phyloP scores from a whole-genome alignment of 64 coral and sea anemone species.

The Dendrophyllia cribrosa region DNA sequence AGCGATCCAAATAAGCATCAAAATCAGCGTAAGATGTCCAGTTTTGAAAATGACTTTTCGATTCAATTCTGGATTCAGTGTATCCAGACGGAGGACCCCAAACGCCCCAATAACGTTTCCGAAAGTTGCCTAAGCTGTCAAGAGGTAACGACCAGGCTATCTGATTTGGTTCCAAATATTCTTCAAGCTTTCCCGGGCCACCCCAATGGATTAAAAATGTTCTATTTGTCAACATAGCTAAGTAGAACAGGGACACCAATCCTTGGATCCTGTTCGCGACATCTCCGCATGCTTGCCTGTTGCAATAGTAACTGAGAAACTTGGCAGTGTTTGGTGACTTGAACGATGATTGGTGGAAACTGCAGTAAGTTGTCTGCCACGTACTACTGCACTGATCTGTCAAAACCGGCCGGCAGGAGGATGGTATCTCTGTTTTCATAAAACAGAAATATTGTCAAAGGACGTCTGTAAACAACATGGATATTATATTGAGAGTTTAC shows the following conservation, averaged over 20 bases:
- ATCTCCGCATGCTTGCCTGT: background rate
- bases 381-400: background rate
- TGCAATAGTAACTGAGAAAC: background rate
- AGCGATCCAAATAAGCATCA: background rate
- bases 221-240: constrained; percentile 36
- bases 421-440: background rate
- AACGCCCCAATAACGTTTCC: background rate
- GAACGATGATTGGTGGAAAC: background rate
- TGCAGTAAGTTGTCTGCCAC: background rate
- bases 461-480: no score
- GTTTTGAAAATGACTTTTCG: background rate
- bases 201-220: constrained; percentile 41
- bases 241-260: constrained; percentile 31
- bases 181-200: background rate
- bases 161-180: constrained; percentile 6
- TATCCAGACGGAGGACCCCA: background rate
- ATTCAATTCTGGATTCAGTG: background rate
- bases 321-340: background rate
- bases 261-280: background rate
- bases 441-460: no score
- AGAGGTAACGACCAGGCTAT: constrained; percentile 24
- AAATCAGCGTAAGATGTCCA: background rate
- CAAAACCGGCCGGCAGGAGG: background rate
- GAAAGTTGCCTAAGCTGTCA: background rate
- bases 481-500: no score